Percentiles rank a stretch among this genome's conserved stretches.
Conservation (phyloP, 2,888 invertebrate species). For the Baccha elongata region DNA sequence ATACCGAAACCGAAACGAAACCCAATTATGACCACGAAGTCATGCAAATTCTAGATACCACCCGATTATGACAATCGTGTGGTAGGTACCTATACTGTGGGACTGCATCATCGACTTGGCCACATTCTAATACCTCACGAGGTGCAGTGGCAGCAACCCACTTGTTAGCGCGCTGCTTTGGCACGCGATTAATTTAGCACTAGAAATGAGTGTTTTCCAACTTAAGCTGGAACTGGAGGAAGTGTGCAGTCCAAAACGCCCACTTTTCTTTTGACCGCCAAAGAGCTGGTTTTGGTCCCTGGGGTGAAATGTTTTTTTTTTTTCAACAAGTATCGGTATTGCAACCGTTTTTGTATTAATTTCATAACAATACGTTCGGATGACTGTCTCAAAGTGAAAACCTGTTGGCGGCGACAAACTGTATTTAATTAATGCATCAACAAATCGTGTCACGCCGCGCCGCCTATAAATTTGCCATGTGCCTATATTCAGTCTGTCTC, state of each 20-base stretch:
- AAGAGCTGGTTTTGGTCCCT: conserved; percentile 36
- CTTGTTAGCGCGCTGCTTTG: conserved; percentile 61
- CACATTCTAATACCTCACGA: conserved; percentile 34
- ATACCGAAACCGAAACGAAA: conserved; percentile 46
- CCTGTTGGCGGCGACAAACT: conserved; percentile 68
- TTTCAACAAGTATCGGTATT: conserved; percentile 8
- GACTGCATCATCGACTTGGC: background rate
- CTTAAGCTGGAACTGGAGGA: conserved; percentile 38
- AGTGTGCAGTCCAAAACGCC: conserved; percentile 29
- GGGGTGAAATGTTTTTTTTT: conserved; percentile 26
- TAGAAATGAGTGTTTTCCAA: conserved; percentile 29
- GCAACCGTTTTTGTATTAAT: conserved; percentile 48
- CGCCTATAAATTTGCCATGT: conserved; percentile 68
- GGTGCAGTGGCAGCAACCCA: conserved; percentile 52
- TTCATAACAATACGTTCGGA: conserved; percentile 53
- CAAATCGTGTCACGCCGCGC: conserved; percentile 61
- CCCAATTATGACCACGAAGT: conserved; percentile 64
- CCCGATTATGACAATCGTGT: conserved; percentile 14
- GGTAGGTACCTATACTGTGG: conserved; percentile 2
- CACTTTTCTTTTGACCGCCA: conserved; percentile 39
- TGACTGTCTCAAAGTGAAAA: conserved; percentile 62
- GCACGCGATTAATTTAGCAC: conserved; percentile 68
- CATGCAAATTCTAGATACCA: conserved; percentile 62
- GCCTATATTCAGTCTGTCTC: conserved; percentile 36
- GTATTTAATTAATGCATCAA: conserved; percentile 68